Conservation (phyloP, 2,888 invertebrate genomes). For the Ormyrus pomaceus region DNA sequence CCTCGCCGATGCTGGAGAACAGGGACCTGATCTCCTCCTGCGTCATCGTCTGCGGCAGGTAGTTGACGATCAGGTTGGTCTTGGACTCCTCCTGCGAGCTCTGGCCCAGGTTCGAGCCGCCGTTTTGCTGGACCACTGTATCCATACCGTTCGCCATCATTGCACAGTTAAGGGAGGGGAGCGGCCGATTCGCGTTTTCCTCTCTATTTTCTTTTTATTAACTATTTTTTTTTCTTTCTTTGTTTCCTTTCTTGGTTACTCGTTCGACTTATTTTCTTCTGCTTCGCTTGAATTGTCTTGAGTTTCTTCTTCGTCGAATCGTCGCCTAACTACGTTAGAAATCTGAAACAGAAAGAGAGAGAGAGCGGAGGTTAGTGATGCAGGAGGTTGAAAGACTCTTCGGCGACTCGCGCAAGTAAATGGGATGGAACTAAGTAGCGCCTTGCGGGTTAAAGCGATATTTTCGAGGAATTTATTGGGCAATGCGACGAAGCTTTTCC, state of each 20-base stretch:
- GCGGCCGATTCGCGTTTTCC: background rate
- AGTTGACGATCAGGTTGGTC: slow-evolving; percentile 99
- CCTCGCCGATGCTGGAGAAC: slow-evolving; percentile 98
- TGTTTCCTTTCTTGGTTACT: background rate
- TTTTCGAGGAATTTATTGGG: too few species aligned
- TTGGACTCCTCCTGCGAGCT: slow-evolving; percentile 88
- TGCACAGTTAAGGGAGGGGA: slow-evolving; percentile 65
- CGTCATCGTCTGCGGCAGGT: slow-evolving; percentile 99
- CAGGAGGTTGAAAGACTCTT: too few species aligned
- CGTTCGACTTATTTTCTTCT: background rate
- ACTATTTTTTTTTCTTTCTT: slow-evolving; percentile 9
- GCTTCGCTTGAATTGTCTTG: background rate
- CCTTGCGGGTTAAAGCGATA: too few species aligned
- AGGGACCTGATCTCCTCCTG: slow-evolving; percentile 99
- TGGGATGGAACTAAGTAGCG: too few species aligned
- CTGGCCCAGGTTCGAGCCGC: slow-evolving; percentile 83
- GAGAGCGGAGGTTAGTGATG: too few species aligned
- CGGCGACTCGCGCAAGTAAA: too few species aligned
- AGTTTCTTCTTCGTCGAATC: slow-evolving; percentile 37
- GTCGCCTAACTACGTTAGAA: slow-evolving; percentile 72
- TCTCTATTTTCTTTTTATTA: background rate
- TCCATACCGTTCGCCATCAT: slow-evolving; percentile 92
- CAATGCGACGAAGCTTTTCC: too few species aligned
- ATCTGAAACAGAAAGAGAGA: slow-evolving; percentile 66
- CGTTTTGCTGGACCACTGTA: slow-evolving; percentile 90